Evolutionary conservation across 2,797 vertebrate genomes (phyloP).

Genomic region (Schizopygopsis malacanthus): DNA sequence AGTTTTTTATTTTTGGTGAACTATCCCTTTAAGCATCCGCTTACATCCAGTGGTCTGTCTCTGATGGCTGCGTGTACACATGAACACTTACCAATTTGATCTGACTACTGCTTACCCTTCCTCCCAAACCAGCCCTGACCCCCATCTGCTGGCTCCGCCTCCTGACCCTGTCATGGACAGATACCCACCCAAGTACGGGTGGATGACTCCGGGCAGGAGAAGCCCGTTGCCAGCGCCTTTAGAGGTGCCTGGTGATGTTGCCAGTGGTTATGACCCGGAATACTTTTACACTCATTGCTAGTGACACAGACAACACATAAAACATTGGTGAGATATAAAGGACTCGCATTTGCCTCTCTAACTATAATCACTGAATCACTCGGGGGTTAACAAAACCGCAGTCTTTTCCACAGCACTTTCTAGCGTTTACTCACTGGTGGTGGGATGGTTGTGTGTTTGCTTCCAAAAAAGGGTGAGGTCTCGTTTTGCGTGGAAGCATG

Average conservation of each 20-base stretch:
- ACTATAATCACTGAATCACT: conserved; percentile 65
- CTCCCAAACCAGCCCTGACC: conserved; percentile 60
- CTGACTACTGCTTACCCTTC: conserved; percentile 53
- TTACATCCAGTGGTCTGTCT: conserved; percentile 15
- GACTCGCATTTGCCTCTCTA: conserved; percentile 59
- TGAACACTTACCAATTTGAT: conserved; percentile 48
- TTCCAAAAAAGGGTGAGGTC: conserved; percentile 40
- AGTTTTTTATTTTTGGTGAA: conserved; percentile 11
- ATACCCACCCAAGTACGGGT: conserved; percentile 72
- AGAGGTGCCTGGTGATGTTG: conserved; percentile 72
- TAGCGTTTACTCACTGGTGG: conserved; percentile 54
- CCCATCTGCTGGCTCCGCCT: conserved; percentile 66
- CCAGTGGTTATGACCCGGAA: conserved; percentile 73
- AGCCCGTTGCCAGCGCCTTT: conserved; percentile 68
- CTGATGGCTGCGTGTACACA: conserved; percentile 58
- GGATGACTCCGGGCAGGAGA: conserved; percentile 70
- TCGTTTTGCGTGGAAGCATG: conserved; percentile 37
- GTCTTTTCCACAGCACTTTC: conserved; percentile 26
- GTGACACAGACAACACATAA: conserved; percentile 66
- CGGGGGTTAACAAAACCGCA: conserved; percentile 33
- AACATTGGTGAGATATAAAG: conserved; percentile 74
- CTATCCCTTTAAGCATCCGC: not conserved
- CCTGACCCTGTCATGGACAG: conserved; percentile 71
- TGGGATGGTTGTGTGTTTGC: conserved; percentile 45
- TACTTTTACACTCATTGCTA: conserved; percentile 67